Evolutionary conservation across 2,888 invertebrate genomes (phyloP), one percentile per base, ranked within the genome.

Genomic region (Nematopogon swammerdamellus): DNA sequence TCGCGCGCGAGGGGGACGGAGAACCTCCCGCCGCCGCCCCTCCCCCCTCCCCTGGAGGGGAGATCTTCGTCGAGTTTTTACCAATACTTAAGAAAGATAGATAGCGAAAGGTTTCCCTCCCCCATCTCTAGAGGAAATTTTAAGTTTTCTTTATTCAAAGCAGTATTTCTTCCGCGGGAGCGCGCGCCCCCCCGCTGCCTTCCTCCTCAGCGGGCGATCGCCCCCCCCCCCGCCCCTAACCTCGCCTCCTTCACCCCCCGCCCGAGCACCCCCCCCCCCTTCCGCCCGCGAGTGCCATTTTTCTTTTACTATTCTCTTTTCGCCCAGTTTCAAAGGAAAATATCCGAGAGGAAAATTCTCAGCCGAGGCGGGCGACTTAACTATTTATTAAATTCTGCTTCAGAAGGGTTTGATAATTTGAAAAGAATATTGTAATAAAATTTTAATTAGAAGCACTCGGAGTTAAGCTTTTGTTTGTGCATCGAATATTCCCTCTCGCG

Each of bases 41-140:
- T 25, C 25, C n/a, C n/a, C n/a, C n/a, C n/a, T n/a, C 4, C 25
- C 25, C 25, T 25, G 25, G 25, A 36, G 36, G 36, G 36, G 36
- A 14, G 14, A 36, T 36, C 36, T 36, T 36, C 25, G 25, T 25
- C 25, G 36, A 36, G 73, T 76, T 77, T 76, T 77, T 77, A 73
- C 74, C 76, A 69, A 77, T 77, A 76, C 76, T 74, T 75, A 68
- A 74, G 74, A 71, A 77, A 76, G 76, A 75, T 67, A 75, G 77
- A 76, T 73, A 72, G 70, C 57, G 55, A 42, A 25, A 36, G 36
- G 36, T 36, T 25, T 36, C 48, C 55, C 65, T 61, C 63, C 68
- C 65, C 67, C 49, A 48, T 60, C 50, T 48, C 53, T 65, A n/a
- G 71, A 73, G 75, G 75, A 75, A 77, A 77, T 79, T 79, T 77